Base-by-base conservation (phyloP, 2,797 vertebrate species). In the Sebastes steindachneri region DNA sequence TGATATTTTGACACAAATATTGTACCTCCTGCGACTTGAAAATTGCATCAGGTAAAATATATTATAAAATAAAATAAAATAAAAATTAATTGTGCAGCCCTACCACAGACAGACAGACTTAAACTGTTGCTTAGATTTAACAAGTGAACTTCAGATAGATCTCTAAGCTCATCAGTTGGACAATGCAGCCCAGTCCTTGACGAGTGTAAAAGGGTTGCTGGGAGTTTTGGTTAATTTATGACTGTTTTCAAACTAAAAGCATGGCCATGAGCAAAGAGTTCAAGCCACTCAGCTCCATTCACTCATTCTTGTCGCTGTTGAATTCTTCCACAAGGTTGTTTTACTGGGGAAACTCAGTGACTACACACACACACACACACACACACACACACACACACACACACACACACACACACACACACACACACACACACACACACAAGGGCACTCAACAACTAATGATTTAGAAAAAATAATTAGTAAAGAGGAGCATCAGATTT, bases 221-320 rank as follows among this genome's bases (percentile, higher is more conserved):
- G 11, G 37, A 68, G 67, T 69, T 74, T 2, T 63, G 51, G 33
- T 57, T 19, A 28, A 73, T 33, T 9, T 57, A 57, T 37, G 33
- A 6, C 4, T 29, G 8, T 72, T 82, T 80, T 79, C 6, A 28
- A 76, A 68, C 26, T 26, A 21, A 85, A 77, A n/a, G 28, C 31
- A 64, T 17, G 69, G 19, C 64, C 69, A 62, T 59, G 58, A 62
- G 35, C 23, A 73, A 55, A 5, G 51, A 21, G 31, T 74, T 75
- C 41, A 69, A 82, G 14, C 23, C n/a, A 33, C 23, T 64, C n/a
- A 19, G 62, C 37, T 75, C 54, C n/a, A 71, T 76, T 82, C 63
- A 48, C 41, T 66, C 25, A 57, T 57, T 37, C 33, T 65, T 19
- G 70, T 26, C 7, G 10, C 6, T 37, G n/a, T 33, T 54, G 15